phyloP scores from a whole-genome alignment of 1,140 invertebrate species.

The Dreissena polymorpha region DNA sequence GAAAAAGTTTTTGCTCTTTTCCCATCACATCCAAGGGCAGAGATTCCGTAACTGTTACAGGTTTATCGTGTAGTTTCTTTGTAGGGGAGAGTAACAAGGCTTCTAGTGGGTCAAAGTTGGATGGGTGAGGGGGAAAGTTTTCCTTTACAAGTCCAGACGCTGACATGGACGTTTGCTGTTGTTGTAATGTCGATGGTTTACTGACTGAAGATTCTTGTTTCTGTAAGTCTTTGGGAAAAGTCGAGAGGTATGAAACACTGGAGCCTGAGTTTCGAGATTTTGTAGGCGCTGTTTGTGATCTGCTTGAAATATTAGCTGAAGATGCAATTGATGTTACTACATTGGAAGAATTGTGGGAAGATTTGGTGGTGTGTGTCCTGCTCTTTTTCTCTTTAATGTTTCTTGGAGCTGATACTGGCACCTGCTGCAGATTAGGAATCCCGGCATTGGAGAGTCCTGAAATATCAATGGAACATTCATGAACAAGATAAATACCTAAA shows the following conservation, averaged over 20 bases:
- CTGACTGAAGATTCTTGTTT: slow-evolving; percentile 9
- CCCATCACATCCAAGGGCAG: not conserved
- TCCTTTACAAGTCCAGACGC: slow-evolving; percentile 9
- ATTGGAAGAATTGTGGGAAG: not conserved
- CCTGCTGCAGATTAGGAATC: not conserved
- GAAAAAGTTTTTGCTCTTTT: slow-evolving; percentile 37
- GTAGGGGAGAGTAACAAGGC: slow-evolving; percentile 17
- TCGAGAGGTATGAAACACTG: slow-evolving; percentile 3
- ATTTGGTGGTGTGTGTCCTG: slow-evolving; percentile 16
- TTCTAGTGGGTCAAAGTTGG: slow-evolving; percentile 21
- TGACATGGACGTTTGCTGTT: not conserved
- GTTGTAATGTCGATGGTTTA: not conserved
- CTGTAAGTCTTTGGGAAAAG: slow-evolving; percentile 34
- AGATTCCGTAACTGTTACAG: not conserved
- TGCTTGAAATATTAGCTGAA: not conserved
- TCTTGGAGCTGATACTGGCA: not conserved
- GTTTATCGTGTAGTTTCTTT: slow-evolving; percentile 12
- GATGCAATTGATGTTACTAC: not conserved
- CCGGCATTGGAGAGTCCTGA: not conserved
- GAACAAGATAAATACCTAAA: no score
- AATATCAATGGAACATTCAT: no score
- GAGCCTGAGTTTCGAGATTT: slow-evolving; percentile 13
- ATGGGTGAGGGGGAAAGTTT: not conserved
- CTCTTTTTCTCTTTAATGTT: not conserved
- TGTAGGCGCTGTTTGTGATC: not conserved